Evolutionary conservation across 2,113 vertebrate genomes (phyloP), one percentile per base, ranked within the genome.

Genomic region (Anthoscopus minutus): DNA sequence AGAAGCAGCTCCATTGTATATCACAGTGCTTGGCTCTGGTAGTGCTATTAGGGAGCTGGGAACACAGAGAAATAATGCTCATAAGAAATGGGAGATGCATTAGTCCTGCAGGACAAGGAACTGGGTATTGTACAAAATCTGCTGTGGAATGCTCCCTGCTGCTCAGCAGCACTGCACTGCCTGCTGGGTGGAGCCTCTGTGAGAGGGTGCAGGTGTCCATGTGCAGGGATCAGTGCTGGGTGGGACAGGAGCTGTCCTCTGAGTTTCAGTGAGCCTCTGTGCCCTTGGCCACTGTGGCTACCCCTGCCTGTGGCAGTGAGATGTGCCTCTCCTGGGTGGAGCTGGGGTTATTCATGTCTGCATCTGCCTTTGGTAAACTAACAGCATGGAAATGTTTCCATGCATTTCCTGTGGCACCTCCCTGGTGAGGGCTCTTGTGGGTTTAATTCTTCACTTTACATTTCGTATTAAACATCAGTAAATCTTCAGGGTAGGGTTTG

Each of bases 141-240:
- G 53, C 78, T 44, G 38, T 2, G 7, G 58, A n/a, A 16, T 37
- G 30, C 57, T 76, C 73, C 37, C 38, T 37, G 51, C 71, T 44
- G 35, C 87, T 33, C 42, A 57, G 76, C 44, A 51, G 0, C 11
- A 5, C 66, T 56, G 44, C 45, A 2, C 25, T 25, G 66, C 6
- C 20, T 4, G 5, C 13, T 23, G 89, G 67, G 45, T 45, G 40
- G 38, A 62, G 47, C 28, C n/a, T 6, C 37, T 14, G 1, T 1
- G 65, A 24, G 45, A 14, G 65, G 57, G 18, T 40, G n/a, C 48
- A 18, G 17, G 42, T 22, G 7, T 7, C 25, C 40, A 0, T 10
- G 42, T 8, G 65, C 48, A 23, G 47, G 40, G 24, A 2, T 16
- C 70, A 18, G 30, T 4, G 4, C 44, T 8, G 1, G 0, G 15